Percentiles rank a stretch among this genome's conserved stretches.
phyloP scores from a whole-genome alignment of 2,113 vertebrate species.

The Chascanopsetta lugubris region DNA sequence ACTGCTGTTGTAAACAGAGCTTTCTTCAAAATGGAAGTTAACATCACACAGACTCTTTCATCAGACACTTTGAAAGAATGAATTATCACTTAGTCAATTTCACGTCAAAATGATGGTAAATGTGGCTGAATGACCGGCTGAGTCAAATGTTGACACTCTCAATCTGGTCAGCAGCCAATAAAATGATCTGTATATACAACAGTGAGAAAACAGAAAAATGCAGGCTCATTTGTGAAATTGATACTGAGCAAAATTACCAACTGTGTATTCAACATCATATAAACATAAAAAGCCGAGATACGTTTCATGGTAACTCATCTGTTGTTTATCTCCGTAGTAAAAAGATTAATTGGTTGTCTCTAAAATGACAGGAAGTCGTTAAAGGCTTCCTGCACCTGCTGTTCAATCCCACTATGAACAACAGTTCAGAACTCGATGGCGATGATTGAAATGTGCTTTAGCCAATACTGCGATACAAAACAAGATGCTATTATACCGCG shows the following conservation, averaged over 20 bases:
- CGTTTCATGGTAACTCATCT: background rate
- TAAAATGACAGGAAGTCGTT: background rate
- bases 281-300: background rate
- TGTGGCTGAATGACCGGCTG: conserved; percentile 5
- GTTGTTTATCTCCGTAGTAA: too few relatives aligned
- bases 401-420: background rate
- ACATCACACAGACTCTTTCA: conserved; percentile 15
- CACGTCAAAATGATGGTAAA: conserved; percentile 37
- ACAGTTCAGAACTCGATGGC: too few relatives aligned
- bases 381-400: background rate
- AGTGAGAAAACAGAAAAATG: conserved; percentile 26
- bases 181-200: conserved; percentile 22
- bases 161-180: conserved; percentile 42
- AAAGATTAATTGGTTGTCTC: background rate
- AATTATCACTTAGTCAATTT: conserved; percentile 25
- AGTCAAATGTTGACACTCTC: conserved; percentile 35
- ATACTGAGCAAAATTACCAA: conserved; percentile 6
- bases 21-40: too few relatives aligned
- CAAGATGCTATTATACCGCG: too few relatives aligned
- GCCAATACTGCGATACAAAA: too few relatives aligned
- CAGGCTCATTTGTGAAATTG: conserved; percentile 7
- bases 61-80: conserved; percentile 12
- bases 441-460: too few relatives aligned
- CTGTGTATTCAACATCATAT: conserved; percentile 5
- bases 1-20: background rate